Percentiles rank a stretch among this genome's conserved stretches.
phyloP scores from a whole-genome alignment of 2,888 invertebrate genomes.

The Sinotaia quadrata region DNA sequence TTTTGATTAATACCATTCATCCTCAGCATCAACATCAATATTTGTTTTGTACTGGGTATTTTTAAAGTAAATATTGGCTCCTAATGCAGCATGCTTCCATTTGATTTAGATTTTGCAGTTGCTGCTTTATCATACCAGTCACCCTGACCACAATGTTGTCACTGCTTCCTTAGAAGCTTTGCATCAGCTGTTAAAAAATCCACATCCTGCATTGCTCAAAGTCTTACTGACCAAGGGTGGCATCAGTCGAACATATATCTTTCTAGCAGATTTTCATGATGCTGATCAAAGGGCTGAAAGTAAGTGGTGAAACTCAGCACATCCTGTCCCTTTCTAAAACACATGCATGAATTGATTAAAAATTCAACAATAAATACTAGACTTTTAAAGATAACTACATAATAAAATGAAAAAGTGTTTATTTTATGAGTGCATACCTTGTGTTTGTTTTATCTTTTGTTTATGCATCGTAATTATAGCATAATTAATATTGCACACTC shows the following conservation, averaged over 20 bases:
- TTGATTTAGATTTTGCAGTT: conserved; percentile 72
- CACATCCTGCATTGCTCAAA: conserved; percentile 75
- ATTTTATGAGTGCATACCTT: background rate
- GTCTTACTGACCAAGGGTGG: conserved; percentile 75
- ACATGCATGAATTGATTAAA: background rate
- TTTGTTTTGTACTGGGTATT: no score
- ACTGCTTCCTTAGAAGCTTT: conserved; percentile 87
- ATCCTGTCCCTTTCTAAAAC: background rate
- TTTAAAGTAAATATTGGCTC: no score
- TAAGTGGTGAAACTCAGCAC: no score
- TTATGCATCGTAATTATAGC: background rate
- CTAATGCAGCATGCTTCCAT: conserved; percentile 3
- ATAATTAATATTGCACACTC: background rate
- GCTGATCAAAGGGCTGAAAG: conserved; percentile 39
- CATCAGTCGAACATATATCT: conserved; percentile 60
- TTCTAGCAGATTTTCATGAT: conserved; percentile 49
- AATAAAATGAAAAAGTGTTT: background rate
- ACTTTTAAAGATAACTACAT: background rate
- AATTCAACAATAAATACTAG: no score
- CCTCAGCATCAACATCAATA: no score
- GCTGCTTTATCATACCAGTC: conserved; percentile 74
- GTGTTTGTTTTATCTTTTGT: background rate
- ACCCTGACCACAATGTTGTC: conserved; percentile 88
- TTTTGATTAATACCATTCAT: no score
- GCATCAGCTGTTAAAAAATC: conserved; percentile 77